A percentile compares a stretch with the other conserved stretches of the same genome.
Evolutionary conservation across 2,113 vertebrate species (phyloP).

Genomic region (Oreochromis niloticus): DNA sequence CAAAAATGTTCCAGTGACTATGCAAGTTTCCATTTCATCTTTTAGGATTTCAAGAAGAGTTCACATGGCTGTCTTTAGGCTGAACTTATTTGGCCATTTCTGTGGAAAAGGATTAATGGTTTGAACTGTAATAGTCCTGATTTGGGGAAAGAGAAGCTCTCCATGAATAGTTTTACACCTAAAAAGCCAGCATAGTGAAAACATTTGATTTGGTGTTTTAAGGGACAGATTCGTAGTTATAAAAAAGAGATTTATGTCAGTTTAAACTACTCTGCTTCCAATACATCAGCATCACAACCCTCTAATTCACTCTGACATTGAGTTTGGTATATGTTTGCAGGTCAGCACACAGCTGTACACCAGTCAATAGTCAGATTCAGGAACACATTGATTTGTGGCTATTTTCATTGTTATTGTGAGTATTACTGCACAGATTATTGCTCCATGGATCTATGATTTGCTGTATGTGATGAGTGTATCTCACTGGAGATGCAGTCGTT

Average conservation of each 20-base stretch:
- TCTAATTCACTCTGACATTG: not conserved
- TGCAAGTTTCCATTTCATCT: not conserved
- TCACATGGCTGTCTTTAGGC: not conserved
- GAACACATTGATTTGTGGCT: constrained; percentile 19
- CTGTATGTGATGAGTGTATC: not conserved
- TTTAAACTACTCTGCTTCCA: not conserved
- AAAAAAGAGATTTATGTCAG: not conserved
- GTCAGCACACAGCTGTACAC: not conserved
- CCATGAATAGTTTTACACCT: not conserved
- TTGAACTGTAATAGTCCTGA: not conserved
- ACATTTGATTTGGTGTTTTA: not conserved
- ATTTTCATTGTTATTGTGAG: not conserved
- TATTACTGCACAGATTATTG: not conserved
- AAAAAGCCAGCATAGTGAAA: not conserved
- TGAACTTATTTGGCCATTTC: not conserved
- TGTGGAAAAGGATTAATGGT: not conserved
- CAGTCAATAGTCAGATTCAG: not conserved
- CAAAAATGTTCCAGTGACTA: not conserved
- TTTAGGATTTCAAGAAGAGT: not conserved
- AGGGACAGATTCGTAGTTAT: not conserved
- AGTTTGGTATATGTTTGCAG: not conserved
- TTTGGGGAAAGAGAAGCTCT: not conserved
- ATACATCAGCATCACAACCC: not conserved
- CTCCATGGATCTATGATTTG: not conserved
- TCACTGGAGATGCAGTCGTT: not conserved